Evolutionary conservation across 2,797 vertebrate species (phyloP).

Genomic region (Pagetopsis macropterus): DNA sequence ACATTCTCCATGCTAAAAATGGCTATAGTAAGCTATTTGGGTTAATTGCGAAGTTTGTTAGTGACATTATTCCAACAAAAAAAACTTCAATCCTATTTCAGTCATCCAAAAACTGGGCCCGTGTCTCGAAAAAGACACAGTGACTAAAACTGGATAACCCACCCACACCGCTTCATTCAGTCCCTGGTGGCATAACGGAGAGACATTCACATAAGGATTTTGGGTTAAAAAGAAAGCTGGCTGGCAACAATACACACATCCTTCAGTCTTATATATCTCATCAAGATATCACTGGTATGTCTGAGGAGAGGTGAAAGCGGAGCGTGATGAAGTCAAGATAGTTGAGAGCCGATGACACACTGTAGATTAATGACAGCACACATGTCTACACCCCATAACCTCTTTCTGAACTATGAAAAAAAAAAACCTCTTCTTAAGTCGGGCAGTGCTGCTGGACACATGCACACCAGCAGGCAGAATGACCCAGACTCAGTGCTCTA

Average conservation of each 20-base stretch:
- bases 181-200: background rate
- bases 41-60: background rate
- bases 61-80: constrained; percentile 15
- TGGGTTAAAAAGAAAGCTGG: constrained; percentile 10
- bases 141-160: background rate
- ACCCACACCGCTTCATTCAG: constrained; percentile 1
- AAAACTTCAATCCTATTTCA: background rate
- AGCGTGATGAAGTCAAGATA: constrained; percentile 22
- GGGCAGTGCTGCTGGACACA: constrained; percentile 2
- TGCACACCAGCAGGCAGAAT: constrained; percentile 5
- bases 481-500: constrained; percentile 16
- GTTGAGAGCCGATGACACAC: constrained; percentile 3
- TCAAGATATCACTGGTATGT: constrained; percentile 14
- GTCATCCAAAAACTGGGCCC: constrained; percentile 17
- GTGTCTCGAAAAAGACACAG: background rate
- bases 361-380: constrained; percentile 7
- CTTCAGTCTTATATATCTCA: constrained; percentile 7
- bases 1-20: background rate
- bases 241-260: background rate
- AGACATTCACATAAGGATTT: constrained; percentile 8
- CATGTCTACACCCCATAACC: constrained; percentile 11
- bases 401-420: constrained; percentile 34
- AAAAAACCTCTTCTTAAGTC: constrained; percentile 5
- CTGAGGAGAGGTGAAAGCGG: constrained; percentile 1
- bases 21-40: background rate